Evolutionary conservation across 2,888 invertebrate species (phyloP).

Genomic region (Tromatobia lineatoria): DNA sequence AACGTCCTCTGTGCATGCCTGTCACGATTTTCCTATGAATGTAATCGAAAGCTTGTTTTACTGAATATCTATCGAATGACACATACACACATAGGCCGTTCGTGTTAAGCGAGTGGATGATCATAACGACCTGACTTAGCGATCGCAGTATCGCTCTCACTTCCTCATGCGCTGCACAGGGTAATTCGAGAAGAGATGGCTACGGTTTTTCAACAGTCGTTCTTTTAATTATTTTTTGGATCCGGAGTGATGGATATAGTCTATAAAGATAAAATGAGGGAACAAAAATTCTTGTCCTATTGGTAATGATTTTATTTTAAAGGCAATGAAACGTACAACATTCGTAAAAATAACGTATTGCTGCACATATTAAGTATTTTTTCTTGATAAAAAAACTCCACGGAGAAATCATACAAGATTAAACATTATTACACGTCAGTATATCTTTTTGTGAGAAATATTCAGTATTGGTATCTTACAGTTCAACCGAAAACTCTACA

Average conservation of each 20-base stretch:
- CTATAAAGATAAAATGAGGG: neutral
- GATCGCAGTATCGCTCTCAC: neutral
- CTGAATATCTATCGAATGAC: conserved; percentile 53
- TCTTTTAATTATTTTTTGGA: neutral
- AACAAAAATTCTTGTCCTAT: neutral
- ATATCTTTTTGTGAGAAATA: too few species aligned
- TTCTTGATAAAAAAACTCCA: too few species aligned
- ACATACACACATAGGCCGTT: neutral
- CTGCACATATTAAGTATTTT: too few species aligned
- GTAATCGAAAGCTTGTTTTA: conserved; percentile 54
- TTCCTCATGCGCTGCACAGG: neutral
- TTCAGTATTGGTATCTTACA: too few species aligned
- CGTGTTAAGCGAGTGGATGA: conserved; percentile 18
- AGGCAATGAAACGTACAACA: too few species aligned
- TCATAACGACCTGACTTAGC: conserved; percentile 24
- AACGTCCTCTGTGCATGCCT: conserved; percentile 37
- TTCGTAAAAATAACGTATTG: too few species aligned
- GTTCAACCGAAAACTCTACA: too few species aligned
- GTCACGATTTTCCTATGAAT: conserved; percentile 56
- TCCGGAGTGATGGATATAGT: neutral
- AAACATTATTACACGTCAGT: too few species aligned
- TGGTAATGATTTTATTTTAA: neutral
- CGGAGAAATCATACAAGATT: too few species aligned
- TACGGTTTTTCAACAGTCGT: neutral
- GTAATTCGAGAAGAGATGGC: conserved; percentile 3